These are phyloP conservation scores for Spodoptera litura DNA, from an alignment of 1,140 invertebrate species.

Conservation along the genomic window DNA sequence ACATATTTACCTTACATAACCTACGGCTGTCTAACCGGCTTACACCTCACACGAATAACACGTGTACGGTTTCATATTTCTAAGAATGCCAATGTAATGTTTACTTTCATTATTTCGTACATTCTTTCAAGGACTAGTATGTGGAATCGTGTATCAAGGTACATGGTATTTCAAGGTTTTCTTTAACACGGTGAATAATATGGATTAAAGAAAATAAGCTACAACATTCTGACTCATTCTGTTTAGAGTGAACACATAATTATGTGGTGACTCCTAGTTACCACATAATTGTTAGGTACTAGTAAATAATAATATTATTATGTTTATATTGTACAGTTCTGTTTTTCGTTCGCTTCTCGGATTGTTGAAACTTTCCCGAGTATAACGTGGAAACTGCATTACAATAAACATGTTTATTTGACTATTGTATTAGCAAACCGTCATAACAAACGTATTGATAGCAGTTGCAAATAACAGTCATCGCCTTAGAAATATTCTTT, in stretches of 20 bases:
- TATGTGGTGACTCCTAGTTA: neutral
- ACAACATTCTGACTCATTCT: neutral
- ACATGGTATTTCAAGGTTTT: slow-evolving; percentile 14
- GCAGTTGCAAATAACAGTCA: neutral
- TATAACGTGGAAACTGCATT: slow-evolving; percentile 8
- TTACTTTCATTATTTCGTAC: slow-evolving; percentile 18
- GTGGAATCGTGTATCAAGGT: neutral
- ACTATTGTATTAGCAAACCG: neutral
- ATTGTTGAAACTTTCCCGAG: neutral
- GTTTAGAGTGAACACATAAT: neutral
- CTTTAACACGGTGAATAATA: slow-evolving; percentile 13
- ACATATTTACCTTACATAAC: slow-evolving; percentile 8
- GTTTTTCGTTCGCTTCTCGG: neutral
- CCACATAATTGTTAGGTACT: slow-evolving; percentile 9
- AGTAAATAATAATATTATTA: too few relatives aligned
- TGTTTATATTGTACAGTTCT: slow-evolving; percentile 2
- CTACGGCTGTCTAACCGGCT: neutral
- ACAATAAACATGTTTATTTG: slow-evolving; percentile 39
- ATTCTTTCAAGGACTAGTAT: slow-evolving; percentile 18
- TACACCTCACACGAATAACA: neutral
- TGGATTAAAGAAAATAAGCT: neutral
- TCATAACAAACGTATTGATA: slow-evolving; percentile 15
- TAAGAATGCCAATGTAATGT: neutral
- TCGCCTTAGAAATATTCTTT: neutral
- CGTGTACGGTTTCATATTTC: slow-evolving; percentile 20